A percentile compares a stretch with the other conserved stretches of the same genome.
Evolutionary conservation across 2,888 invertebrate genomes (phyloP).

Genomic region (Sympetrum striolatum): DNA sequence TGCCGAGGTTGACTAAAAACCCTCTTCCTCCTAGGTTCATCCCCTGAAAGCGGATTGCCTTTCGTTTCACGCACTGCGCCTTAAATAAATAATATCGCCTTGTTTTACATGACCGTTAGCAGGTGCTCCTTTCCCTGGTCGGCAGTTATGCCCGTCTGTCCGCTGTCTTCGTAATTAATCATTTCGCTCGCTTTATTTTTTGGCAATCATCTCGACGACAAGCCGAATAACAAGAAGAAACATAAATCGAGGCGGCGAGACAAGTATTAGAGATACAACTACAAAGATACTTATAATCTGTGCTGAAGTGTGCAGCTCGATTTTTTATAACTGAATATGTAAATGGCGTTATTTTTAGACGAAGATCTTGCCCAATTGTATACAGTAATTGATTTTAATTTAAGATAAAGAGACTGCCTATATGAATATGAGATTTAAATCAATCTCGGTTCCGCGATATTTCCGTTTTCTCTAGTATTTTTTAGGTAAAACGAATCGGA

Average conservation of each 20-base stretch:
- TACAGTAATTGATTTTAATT: no score
- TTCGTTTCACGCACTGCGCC: neutral
- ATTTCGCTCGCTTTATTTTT: neutral
- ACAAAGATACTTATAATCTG: neutral
- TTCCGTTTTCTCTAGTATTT: no score
- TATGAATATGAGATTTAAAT: no score
- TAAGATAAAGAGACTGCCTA: no score
- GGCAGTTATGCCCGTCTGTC: neutral
- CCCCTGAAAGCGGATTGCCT: neutral
- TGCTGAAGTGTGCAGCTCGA: neutral
- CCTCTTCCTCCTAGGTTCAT: neutral
- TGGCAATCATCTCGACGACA: slow-evolving; percentile 3
- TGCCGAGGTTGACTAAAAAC: neutral
- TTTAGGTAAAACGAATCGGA: no score
- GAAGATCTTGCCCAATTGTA: no score
- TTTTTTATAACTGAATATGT: neutral
- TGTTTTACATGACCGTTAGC: neutral
- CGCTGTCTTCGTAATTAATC: slow-evolving; percentile 3
- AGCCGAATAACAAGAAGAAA: slow-evolving; percentile 7
- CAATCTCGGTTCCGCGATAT: no score
- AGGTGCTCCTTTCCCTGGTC: neutral
- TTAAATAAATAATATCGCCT: neutral
- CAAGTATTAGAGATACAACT: neutral
- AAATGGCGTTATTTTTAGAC: neutral
- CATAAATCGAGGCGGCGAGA: neutral